Percentiles rank a stretch among this genome's conserved stretches.
Conservation (phyloP, 2,888 invertebrate genomes). For the Meliscaeva auricollis region DNA sequence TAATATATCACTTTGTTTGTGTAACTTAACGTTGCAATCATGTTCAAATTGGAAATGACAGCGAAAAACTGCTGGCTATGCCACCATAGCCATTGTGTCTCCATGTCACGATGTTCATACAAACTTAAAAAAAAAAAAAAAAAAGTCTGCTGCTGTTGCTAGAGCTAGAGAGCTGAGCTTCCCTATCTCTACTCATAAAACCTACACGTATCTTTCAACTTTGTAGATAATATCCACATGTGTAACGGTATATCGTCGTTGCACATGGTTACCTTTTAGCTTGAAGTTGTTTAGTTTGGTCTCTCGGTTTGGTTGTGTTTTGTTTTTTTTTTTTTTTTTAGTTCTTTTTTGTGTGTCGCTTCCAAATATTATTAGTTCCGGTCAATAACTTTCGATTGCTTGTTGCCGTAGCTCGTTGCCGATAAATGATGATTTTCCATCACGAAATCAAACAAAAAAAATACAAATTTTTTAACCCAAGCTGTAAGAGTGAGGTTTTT, state of each 20-base stretch:
- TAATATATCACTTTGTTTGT: conserved; percentile 29
- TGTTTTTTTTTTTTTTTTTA: neutral
- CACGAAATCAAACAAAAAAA: conserved; percentile 38
- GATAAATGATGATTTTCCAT: conserved; percentile 59
- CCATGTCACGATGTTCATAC: conserved; percentile 42
- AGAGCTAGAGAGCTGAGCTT: conserved; percentile 11
- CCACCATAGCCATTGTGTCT: conserved; percentile 40
- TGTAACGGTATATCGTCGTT: conserved; percentile 56
- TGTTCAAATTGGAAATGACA: conserved; percentile 65
- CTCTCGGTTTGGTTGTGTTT: conserved; percentile 4
- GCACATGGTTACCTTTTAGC: conserved; percentile 69
- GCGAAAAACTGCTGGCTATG: conserved; percentile 57
- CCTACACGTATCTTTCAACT: conserved; percentile 27
- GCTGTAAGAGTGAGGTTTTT: conserved; percentile 19
- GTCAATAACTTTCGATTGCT: conserved; percentile 74
- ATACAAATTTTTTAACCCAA: conserved; percentile 43
- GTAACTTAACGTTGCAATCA: conserved; percentile 55
- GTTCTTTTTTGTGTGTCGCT: conserved; percentile 22
- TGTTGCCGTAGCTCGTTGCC: conserved; percentile 14
- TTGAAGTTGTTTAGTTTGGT: conserved; percentile 48
- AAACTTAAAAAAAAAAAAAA: too few species aligned
- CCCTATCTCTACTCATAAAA: conserved; percentile 8
- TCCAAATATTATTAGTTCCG: conserved; percentile 75
- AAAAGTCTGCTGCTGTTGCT: neutral
- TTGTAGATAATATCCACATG: conserved; percentile 6